Evolutionary conservation across 2,113 vertebrate species (phyloP), one percentile per base, ranked within the genome.

Genomic region (Cottus gobio): DNA sequence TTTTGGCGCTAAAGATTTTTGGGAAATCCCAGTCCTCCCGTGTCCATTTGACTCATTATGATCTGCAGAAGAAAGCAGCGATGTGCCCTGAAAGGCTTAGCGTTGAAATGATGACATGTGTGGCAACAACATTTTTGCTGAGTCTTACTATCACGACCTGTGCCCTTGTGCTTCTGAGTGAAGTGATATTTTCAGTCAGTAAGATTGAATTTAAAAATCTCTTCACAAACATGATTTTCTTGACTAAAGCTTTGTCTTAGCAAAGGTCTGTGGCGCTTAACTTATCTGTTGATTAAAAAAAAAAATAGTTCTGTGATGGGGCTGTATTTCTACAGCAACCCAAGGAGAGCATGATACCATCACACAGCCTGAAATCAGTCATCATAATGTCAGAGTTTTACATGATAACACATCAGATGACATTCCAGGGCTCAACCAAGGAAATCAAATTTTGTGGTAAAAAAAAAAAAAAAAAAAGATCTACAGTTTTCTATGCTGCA

Each of bases 281-380:
- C 68, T 48, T 37, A 22, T 71, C 48, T 61, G 6, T 62, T 39
- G 48, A 50, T 42, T 22, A 26, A 70, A 42, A 20, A 54, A 42
- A 62, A 24, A 71, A 58, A 78, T 15, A 63, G 50, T 57, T 61
- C 34, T 73, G n/a, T 67, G 28, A 71, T 65, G 44, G 42, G 80
- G 34, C 63, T 67, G 77, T 72, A 75, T 87, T 84, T 85, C 80
- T 74, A 79, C 73, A 71, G 79, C 79, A 86, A 85, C 85, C 61
- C 4, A 1, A 13, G 20, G 37, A 24, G 54, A 71, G 58, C 24
- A 61, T 70, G 11, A 74, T 10, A 82, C 22, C 62, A 74, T 67
- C 52, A 22, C 20, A 28, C 18, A 46, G 16, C 26, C 31, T 64
- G 70, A 75, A 79, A 52, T 87, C 75, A 78, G 80, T 83, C 75